Evolutionary conservation across 1,140 invertebrate species (phyloP), one percentile per base, ranked within the genome.

Genomic region (Babylonia areolata): DNA sequence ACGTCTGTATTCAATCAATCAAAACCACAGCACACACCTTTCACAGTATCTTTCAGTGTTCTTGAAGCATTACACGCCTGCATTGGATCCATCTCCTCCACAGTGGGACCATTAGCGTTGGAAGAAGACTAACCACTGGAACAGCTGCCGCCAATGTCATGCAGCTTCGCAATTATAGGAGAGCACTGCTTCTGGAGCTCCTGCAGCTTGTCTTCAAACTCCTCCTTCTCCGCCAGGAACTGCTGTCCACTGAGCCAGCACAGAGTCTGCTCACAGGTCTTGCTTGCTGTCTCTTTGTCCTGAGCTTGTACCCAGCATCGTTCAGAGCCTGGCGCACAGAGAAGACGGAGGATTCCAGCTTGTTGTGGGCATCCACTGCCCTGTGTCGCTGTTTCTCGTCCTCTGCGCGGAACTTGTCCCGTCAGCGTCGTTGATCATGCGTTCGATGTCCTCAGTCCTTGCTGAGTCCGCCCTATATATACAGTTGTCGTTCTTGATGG

Each of bases 401-500:
- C 12, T 93, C 94, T 87, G 95, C 97, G 88, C 97, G 96, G 95
- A 98, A 99, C 92, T 97, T 51, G 9, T 51, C 46, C 2, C n/a
- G 98, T 88, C 99, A 98, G 85, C 99, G 98, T 92, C 96, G 97
- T 98, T 97, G 69, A 99, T 97, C 98, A 99, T 99, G 85, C 1
- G 99, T 95, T n/a, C 87, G 88, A 81, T 91, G 98, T 94, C 99
- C 99, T 95, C 99, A 91, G 97, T 99, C 99, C 91, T 97, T 99
- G 91, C 99, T 99, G 15, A 95, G 89, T 92, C 95, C 9, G 0
- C 46, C 46, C 17, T n/a, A n/a, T n/a, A n/a, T n/a, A n/a, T n/a
- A n/a, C n/a, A n/a, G 94, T 99, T 99, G 95, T 99, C 98, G 92
- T 99, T 99, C 91, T 97, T 99, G 91, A 99, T 99, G 42, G 97